Evolutionary conservation across 2,113 vertebrate species (phyloP).

Genomic region (Gymnogyps californianus): DNA sequence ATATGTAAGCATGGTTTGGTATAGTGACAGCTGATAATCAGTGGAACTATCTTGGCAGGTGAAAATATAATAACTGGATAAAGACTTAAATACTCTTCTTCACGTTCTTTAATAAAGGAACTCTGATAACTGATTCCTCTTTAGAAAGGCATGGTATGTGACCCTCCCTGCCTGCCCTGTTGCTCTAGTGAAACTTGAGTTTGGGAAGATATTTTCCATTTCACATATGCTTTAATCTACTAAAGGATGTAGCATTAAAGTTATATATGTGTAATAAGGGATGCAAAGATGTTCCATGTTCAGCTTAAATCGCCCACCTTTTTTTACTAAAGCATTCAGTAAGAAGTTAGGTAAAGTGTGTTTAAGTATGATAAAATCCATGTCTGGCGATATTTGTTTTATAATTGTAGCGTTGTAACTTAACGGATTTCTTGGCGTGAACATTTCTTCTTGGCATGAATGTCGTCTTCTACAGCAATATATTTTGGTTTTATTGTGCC

Average conservation of each 20-base stretch:
- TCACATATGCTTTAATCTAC: not conserved
- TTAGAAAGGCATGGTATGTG: not conserved
- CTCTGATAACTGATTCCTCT: not conserved
- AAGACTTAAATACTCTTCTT: not conserved
- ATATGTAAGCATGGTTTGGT: not conserved
- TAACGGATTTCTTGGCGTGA: conserved; percentile 6
- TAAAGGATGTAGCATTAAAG: not conserved
- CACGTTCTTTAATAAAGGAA: not conserved
- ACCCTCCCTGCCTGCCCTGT: not conserved
- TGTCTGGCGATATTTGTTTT: not conserved
- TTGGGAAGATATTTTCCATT: not conserved
- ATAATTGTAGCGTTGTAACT: not conserved
- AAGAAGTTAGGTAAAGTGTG: not conserved
- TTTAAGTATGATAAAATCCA: not conserved
- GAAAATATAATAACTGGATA: not conserved
- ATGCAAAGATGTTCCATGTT: not conserved
- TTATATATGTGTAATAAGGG: not conserved
- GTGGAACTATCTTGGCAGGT: not conserved
- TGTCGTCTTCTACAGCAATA: not conserved
- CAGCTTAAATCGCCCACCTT: not conserved
- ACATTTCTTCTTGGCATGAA: not conserved
- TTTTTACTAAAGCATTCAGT: not conserved
- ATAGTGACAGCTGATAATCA: not conserved
- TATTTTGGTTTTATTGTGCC: conserved; percentile 12
- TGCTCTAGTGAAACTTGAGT: not conserved